Conservation (phyloP, 1,140 invertebrate species). For the Gryon sp. region DNA sequence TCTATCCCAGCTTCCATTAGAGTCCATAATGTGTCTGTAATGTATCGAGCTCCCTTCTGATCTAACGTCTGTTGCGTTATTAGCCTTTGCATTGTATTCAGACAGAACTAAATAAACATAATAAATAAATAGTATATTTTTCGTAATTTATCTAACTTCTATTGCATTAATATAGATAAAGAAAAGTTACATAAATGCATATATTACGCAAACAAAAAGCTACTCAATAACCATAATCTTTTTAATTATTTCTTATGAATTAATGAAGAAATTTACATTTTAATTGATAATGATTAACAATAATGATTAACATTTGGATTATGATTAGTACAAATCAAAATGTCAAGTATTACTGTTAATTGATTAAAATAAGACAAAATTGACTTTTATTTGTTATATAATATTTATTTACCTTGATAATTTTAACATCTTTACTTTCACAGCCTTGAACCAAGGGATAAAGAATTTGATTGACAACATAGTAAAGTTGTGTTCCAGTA, state of each 20-base stretch:
- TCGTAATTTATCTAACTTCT: slow-evolving; percentile 14
- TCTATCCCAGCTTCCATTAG: slow-evolving; percentile 95
- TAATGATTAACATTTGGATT: too few species aligned
- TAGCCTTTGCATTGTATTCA: slow-evolving; percentile 92
- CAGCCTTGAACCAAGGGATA: slow-evolving; percentile 99
- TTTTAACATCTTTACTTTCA: slow-evolving; percentile 98
- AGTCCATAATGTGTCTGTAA: slow-evolving; percentile 95
- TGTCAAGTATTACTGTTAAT: too few species aligned
- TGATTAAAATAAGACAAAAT: slow-evolving; percentile 6
- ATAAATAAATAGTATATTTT: slow-evolving; percentile 70
- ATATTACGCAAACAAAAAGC: too few species aligned
- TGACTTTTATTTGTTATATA: slow-evolving; percentile 15
- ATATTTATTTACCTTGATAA: slow-evolving; percentile 87
- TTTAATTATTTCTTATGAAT: too few species aligned
- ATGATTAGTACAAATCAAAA: too few species aligned
- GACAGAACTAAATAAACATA: slow-evolving; percentile 93
- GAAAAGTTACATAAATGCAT: too few species aligned
- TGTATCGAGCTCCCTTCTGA: slow-evolving; percentile 92
- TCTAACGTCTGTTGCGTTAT: slow-evolving; percentile 92
- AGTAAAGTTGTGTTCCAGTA: slow-evolving; percentile 88
- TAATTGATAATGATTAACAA: too few species aligned
- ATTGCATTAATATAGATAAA: slow-evolving; percentile 17
- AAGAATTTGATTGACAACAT: slow-evolving; percentile 95
- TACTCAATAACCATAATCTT: too few species aligned
- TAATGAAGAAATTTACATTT: too few species aligned